Conservation (phyloP, 2,888 invertebrate genomes). For the Thecocarcelia acutangulata region DNA sequence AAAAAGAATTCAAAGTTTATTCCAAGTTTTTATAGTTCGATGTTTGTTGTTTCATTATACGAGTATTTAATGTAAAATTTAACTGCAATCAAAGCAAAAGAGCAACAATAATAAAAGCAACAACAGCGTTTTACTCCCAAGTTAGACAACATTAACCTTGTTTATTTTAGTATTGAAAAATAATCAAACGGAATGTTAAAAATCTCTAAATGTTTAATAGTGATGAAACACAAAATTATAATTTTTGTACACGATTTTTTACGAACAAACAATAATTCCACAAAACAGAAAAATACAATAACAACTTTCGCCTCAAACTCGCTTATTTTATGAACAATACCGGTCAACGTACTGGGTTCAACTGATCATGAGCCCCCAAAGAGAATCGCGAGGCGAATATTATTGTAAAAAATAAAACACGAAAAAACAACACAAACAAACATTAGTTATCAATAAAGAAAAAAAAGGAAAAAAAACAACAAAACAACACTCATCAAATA, state of each 20-base stretch:
- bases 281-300: not conserved
- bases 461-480: too few relatives aligned
- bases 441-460: too few relatives aligned
- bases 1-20: too few relatives aligned
- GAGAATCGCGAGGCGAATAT: slow-evolving; percentile 1
- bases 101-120: slow-evolving; percentile 19
- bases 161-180: slow-evolving; percentile 19
- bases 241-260: not conserved
- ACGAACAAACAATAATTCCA: not conserved
- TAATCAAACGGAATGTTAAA: slow-evolving; percentile 19
- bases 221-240: not conserved
- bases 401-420: not conserved
- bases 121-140: slow-evolving; percentile 5
- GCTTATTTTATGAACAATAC: slow-evolving; percentile 70
- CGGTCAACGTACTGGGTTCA: slow-evolving; percentile 76
- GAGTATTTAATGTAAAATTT: slow-evolving; percentile 23
- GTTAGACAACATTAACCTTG: slow-evolving; percentile 31
- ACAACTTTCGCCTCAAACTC: not conserved
- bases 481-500: too few relatives aligned
- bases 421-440: slow-evolving; percentile 10
- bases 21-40: not conserved
- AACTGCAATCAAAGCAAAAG: slow-evolving; percentile 8
- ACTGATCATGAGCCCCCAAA: slow-evolving; percentile 72
- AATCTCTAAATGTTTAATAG: slow-evolving; percentile 1
- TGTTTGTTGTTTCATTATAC: not conserved